Percentiles rank a stretch among this genome's conserved stretches.
Evolutionary conservation across 92 coral and sea anemone genomes (phyloP).

Genomic region (Virgularia gustaviana): DNA sequence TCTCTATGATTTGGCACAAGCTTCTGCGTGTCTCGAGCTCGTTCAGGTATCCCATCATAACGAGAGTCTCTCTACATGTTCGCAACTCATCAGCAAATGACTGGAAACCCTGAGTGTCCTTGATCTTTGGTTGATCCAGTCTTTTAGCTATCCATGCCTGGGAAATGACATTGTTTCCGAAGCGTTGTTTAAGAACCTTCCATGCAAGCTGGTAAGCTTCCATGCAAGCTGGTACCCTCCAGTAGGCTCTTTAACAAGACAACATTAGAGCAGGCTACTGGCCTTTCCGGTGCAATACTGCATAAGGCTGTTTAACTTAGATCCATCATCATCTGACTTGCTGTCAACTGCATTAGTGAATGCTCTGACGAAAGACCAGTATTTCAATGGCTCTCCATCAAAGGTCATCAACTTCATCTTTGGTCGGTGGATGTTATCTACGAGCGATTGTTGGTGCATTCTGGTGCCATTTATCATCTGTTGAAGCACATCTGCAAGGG

Average conservation of each 20-base stretch:
- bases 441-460: slow-evolving; percentile 46
- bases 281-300: background rate
- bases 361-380: slow-evolving; percentile 37
- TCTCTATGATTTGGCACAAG: slow-evolving; percentile 38
- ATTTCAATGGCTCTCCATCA: slow-evolving; percentile 44
- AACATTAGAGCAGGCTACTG: slow-evolving; percentile 21
- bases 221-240: slow-evolving; percentile 43
- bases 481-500: slow-evolving; percentile 21
- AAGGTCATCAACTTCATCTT: slow-evolving; percentile 46
- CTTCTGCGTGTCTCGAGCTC: slow-evolving; percentile 52
- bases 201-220: too few species aligned
- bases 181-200: slow-evolving; percentile 50
- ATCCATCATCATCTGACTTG: background rate
- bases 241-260: slow-evolving; percentile 34
- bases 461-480: too few species aligned
- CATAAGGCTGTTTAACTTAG: background rate
- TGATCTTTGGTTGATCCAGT: slow-evolving; percentile 49
- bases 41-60: slow-evolving; percentile 50
- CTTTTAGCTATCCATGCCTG: slow-evolving; percentile 18
- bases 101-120: slow-evolving; percentile 30
- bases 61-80: slow-evolving; percentile 40
- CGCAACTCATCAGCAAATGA: slow-evolving; percentile 48
- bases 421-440: slow-evolving; percentile 47
- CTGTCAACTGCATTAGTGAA: background rate
- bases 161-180: slow-evolving; percentile 50